phyloP scores from a whole-genome alignment of 2,113 vertebrate species.

The Ursus arctos region DNA sequence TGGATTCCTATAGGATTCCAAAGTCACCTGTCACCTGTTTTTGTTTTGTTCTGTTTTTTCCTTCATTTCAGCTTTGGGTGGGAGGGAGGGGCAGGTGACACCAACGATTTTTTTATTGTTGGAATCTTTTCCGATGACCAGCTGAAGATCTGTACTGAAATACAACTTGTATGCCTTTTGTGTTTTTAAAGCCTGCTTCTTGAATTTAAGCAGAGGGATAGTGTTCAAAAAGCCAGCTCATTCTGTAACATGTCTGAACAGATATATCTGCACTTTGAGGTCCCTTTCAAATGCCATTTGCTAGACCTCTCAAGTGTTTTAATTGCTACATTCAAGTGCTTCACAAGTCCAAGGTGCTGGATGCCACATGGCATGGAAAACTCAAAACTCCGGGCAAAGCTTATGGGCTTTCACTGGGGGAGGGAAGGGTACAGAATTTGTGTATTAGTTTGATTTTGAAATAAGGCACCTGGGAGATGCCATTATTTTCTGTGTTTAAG shows the following conservation, averaged over 20 bases:
- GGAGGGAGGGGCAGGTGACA: conserved; percentile 45
- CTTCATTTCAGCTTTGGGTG: conserved; percentile 53
- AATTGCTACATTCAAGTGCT: conserved; percentile 61
- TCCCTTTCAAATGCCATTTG: conserved; percentile 56
- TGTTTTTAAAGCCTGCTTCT: conserved; percentile 73
- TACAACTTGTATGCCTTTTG: conserved; percentile 69
- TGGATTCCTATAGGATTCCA: conserved; percentile 62
- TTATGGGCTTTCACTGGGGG: conserved; percentile 54
- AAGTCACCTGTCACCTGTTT: conserved; percentile 55
- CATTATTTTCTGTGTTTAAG: conserved; percentile 56
- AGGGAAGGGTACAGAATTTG: conserved; percentile 56
- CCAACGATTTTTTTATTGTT: conserved; percentile 60
- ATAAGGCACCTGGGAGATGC: conserved; percentile 41
- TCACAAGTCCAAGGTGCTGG: conserved; percentile 63
- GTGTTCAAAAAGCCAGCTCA: conserved; percentile 69
- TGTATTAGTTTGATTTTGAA: conserved; percentile 63
- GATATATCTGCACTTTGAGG: conserved; percentile 76
- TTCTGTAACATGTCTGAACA: conserved; percentile 67
- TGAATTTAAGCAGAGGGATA: conserved; percentile 71
- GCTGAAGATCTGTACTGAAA: conserved; percentile 78
- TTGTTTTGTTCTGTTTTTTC: neutral
- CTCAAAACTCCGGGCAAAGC: conserved; percentile 67
- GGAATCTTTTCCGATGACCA: conserved; percentile 73
- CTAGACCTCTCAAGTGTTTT: conserved; percentile 66
- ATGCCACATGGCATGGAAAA: conserved; percentile 30